Evolutionary conservation across 2,888 invertebrate genomes (phyloP).

Genomic region (Dicyrtomina minuta): DNA sequence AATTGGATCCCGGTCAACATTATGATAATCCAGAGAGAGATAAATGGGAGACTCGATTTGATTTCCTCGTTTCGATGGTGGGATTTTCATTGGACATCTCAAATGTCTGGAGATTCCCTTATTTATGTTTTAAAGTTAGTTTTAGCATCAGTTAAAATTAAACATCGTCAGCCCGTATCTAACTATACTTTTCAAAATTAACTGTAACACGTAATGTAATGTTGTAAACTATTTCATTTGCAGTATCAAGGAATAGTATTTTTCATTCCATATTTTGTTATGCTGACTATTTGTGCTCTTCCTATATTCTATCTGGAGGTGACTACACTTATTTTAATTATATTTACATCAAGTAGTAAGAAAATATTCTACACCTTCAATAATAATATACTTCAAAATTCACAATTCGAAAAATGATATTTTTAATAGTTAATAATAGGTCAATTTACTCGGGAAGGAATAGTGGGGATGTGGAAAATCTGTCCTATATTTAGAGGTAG

Average conservation of each 20-base stretch:
- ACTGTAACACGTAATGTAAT: background rate
- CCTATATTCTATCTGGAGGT: conserved; percentile 25
- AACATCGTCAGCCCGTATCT: too few species aligned
- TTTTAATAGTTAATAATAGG: conserved; percentile 29
- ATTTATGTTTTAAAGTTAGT: conserved; percentile 26
- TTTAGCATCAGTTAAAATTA: background rate
- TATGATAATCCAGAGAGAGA: conserved; percentile 9
- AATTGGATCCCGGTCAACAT: conserved; percentile 7
- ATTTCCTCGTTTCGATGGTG: conserved; percentile 16
- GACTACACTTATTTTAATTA: background rate
- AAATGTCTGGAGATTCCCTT: conserved; percentile 26
- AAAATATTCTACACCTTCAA: background rate
- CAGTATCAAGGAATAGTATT: conserved; percentile 19
- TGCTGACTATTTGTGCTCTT: background rate
- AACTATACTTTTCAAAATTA: too few species aligned
- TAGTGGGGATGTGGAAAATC: conserved; percentile 59
- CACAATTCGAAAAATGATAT: too few species aligned
- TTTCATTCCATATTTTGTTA: conserved; percentile 12
- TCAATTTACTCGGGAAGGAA: conserved; percentile 74
- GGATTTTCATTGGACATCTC: conserved; percentile 23
- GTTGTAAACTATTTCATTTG: background rate
- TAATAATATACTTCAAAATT: conserved; percentile 7
- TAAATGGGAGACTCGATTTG: conserved; percentile 9
- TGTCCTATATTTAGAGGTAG: conserved; percentile 33
- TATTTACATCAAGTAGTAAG: background rate